Evolutionary conservation across 1,140 invertebrate genomes (phyloP), one percentile per base, ranked within the genome.

Genomic region (Chionoecetes opilio): DNA sequence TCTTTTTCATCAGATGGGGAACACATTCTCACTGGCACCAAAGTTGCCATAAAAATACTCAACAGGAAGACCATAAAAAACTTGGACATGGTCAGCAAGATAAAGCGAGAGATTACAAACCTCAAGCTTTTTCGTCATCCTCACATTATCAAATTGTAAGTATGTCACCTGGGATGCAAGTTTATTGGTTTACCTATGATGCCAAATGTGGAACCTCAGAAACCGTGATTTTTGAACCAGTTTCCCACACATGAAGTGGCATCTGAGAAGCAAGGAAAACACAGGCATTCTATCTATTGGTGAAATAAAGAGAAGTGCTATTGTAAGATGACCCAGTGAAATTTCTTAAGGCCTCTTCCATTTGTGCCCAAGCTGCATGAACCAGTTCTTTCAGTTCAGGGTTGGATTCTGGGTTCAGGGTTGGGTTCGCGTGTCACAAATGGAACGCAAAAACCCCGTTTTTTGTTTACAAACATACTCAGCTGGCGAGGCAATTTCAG

Each of bases 51-150:
- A 0, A 99, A 99, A 97, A 99, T 99, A 96, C 97, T 99, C 35
- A 99, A 99, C 97, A 98, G 99, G 35, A 99, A 99, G 96, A 99
- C 99, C 97, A 99, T 99, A 63, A 99, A 99, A 97, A 99, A 98
- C 97, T 97, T 99, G 2, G 99, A 99, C 98, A 99, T 99, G 2
- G 99, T 99, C 82, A 99, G 99, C 2, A 99, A 99, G 97, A 99
- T 99, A 96, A 98, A 99, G 88, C 97, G 99, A 93, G 99, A 99
- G 97, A 99, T 99, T 97, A 99, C 99, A 97, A 99, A 99, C 97
- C 98, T 99, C 2, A 99, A 99, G 97, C 97, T 99, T 0, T 99
- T 99, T 97, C 98, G 99, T 94, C 99, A 99, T 98, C 99, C 99
- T 29, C 99, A 99, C 97, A 99, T 99, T 96, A 99, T 99, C 95